Base-by-base conservation (phyloP, 2,113 vertebrate genomes). In the Rhabdomys dilectus region DNA sequence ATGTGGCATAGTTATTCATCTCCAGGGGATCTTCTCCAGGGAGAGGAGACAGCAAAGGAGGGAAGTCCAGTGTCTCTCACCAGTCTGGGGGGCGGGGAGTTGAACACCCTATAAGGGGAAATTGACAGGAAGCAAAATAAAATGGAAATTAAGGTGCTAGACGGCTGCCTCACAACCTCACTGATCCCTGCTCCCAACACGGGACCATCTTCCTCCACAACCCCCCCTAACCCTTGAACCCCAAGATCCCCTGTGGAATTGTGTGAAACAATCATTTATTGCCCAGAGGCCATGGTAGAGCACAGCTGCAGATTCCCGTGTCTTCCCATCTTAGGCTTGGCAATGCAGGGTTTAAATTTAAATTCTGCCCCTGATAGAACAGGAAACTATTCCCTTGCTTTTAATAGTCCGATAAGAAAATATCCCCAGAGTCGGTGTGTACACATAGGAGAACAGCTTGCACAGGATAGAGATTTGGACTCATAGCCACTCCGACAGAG, bases 271-370 rank as follows among this genome's bases (percentile, higher is more conserved):
- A 11, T 4, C 29, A 34, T 60, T 64, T 13, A 21, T 39, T 29
- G 4, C 0, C 2, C 24, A 5, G 19, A 2, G 3, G 24, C 56
- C 3, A 1, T 8, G 19, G 26, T 53, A 73, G 45, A 26, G 1
- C 4, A 42, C 0, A 19, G 16, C 36, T 89, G 3, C 21, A n/a
- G 34, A n/a, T 53, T 36, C 53, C 81, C 7, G 6, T 31, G 15
- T 87, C 66, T 36, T 60, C 73, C 26, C 29, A 22, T 36, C 58
- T 29, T 58, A 15, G 66, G 31, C 31, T 86, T 90, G 42, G 36
- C 19, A 15, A 60, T 0, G 21, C 39, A 5, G 2, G 9, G 11
- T 62, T 91, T 64, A 39, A 21, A 53, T 88, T n/a, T 66, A 34
- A 60, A 17, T 72, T 76, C 76, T 77, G 4, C 9, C 31, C 2